Evolutionary conservation across 2,888 invertebrate genomes (phyloP).

Genomic region (Agrochola circellaris): DNA sequence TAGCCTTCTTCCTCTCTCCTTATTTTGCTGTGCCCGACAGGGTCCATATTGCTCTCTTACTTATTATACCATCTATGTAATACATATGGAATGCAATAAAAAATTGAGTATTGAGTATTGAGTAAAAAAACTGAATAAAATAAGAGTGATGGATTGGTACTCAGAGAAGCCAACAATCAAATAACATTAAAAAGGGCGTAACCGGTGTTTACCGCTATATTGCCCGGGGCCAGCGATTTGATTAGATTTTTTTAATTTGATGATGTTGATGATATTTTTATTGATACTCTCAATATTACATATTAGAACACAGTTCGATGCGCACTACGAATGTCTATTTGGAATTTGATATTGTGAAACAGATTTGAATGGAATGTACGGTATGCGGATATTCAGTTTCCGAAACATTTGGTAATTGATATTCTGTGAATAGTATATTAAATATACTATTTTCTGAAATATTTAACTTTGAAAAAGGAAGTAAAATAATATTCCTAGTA

Average conservation of each 20-base stretch:
- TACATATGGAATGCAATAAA: no score
- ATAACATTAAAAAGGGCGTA: no score
- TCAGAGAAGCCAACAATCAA: no score
- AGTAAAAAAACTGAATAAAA: no score
- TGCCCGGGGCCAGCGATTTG: no score
- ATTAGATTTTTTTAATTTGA: background rate
- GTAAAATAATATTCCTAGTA: background rate
- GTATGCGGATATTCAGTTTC: conserved; percentile 23
- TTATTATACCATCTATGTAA: no score
- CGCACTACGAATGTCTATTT: background rate
- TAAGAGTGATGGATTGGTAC: no score
- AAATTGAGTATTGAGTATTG: no score
- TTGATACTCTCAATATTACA: conserved; percentile 3
- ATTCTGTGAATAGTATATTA: background rate
- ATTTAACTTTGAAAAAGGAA: background rate
- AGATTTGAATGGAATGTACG: conserved; percentile 16
- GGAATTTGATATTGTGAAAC: conserved; percentile 41
- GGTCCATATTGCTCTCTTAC: no score
- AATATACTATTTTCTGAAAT: background rate
- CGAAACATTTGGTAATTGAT: conserved; percentile 2
- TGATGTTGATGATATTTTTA: background rate
- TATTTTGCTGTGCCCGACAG: no score
- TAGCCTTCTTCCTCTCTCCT: no score
- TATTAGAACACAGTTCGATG: background rate
- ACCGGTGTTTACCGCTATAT: no score